Evolutionary conservation across 1,140 invertebrate species (phyloP), one percentile per base, ranked within the genome.

Genomic region (Gonatopus flavifemur): DNA sequence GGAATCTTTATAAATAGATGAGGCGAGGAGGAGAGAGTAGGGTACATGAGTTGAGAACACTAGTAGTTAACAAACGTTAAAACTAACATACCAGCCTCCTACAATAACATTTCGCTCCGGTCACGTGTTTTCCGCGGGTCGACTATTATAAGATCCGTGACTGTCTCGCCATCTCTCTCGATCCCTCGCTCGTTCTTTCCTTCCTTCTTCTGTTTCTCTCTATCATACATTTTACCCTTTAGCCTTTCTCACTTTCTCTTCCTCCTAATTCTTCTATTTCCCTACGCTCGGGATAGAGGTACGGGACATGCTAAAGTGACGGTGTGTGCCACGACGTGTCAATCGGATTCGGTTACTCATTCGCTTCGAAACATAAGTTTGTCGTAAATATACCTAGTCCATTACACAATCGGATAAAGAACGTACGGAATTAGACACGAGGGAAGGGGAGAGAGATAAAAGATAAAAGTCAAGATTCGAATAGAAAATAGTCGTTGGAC

Each of bases 51-150:
- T 45, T 36, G 35, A 57, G 55, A 61, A 56, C 59, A 49, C 49
- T 61, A 59, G 59, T 64, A 56, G 67, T 70, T 70, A 75, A 73
- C 72, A 72, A 75, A 74, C 71, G 62, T 61, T 72, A 69, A 69
- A 72, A 70, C 72, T 66, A 72, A 71, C 71, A 69, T n/a, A n/a
- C n/a, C 59, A 45, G 56, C 59, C 64, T 69, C 58, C 65, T 73
- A 71, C 69, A 70, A 73, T 74, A 74, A 76, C 69, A 74, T 76
- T 74, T 72, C 58, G 57, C 62, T 56, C 50, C 57, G 64, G 67
- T 68, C 71, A 73, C 69, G 70, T 72, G 67, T 67, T 64, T 65
- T 55, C 57, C 52, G 55, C 55, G 55, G 49, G 36, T n/a, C 59
- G 62, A 64, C 67, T 70, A 70, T 69, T 69, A 69, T 69, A 70